phyloP scores from a whole-genome alignment of 2,888 invertebrate genomes.

The Agonum fuliginosum region DNA sequence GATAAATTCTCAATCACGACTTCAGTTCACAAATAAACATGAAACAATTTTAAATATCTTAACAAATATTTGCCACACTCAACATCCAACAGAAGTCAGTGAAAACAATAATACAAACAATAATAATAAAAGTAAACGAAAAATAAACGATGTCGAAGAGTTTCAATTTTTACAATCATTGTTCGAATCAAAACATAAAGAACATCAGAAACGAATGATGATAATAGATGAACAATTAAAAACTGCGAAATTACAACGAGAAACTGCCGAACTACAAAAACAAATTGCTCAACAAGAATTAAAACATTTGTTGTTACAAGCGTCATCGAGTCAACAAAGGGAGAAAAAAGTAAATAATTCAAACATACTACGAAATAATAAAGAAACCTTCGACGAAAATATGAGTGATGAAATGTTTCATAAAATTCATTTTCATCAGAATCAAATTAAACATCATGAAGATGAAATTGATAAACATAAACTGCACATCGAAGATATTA shows the following conservation, averaged over 20 bases:
- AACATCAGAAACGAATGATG: conserved; percentile 72
- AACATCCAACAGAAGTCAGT: background rate
- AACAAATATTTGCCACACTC: conserved; percentile 50
- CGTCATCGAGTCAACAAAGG: background rate
- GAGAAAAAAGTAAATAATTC: conserved; percentile 2
- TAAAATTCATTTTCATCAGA: conserved; percentile 54
- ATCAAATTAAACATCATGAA: conserved; percentile 50
- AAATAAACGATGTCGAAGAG: conserved; percentile 63
- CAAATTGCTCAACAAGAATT: conserved; percentile 57
- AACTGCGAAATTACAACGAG: conserved; percentile 69
- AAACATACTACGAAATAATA: conserved; percentile 12
- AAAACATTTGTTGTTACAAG: conserved; percentile 44
- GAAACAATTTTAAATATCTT: conserved; percentile 50
- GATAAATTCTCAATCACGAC: conserved; percentile 39
- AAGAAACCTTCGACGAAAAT: conserved; percentile 22
- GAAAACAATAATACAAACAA: conserved; percentile 39
- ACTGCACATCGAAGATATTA: conserved; percentile 54
- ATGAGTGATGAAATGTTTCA: conserved; percentile 24
- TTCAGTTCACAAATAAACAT: conserved; percentile 24
- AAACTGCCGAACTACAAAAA: conserved; percentile 55
- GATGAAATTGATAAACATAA: conserved; percentile 56
- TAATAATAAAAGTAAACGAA: conserved; percentile 65
- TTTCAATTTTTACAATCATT: conserved; percentile 47
- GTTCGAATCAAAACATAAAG: conserved; percentile 62
- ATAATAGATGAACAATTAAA: conserved; percentile 72